phyloP scores from a whole-genome alignment of 1,140 invertebrate genomes.

The Microplitis mediator region DNA sequence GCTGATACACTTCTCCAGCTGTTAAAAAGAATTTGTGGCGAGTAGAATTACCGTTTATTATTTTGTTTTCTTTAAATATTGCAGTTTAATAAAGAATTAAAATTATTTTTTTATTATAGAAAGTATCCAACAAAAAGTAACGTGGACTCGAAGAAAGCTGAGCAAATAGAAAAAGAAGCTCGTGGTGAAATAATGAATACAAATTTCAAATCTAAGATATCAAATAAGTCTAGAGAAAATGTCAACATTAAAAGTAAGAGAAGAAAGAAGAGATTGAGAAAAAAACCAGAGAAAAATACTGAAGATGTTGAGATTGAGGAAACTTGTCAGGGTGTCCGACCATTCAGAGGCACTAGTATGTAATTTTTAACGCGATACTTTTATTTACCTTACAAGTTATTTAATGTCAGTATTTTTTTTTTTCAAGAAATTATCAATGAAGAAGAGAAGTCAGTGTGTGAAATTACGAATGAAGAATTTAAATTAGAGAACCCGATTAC shows the following conservation, averaged over 20 bases:
- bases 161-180: constrained; percentile 69
- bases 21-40: no score
- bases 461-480: background rate
- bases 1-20: no score
- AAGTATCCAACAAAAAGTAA: constrained; percentile 75
- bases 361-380: constrained; percentile 9
- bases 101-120: constrained; percentile 34
- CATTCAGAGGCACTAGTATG: constrained; percentile 43
- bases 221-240: background rate
- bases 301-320: background rate
- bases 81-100: background rate
- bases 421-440: background rate
- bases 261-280: constrained; percentile 32
- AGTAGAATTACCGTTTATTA: no score
- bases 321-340: constrained; percentile 45
- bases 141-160: constrained; percentile 69
- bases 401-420: no score
- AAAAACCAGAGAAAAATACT: background rate
- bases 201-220: constrained; percentile 29
- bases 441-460: background rate
- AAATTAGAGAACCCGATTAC: background rate
- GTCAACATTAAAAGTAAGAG: constrained; percentile 18
- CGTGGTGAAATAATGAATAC: constrained; percentile 68
- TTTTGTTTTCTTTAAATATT: no score
- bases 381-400: background rate